Base-by-base conservation (phyloP, 2,113 vertebrate species). In the Nothobranchius furzeri region DNA sequence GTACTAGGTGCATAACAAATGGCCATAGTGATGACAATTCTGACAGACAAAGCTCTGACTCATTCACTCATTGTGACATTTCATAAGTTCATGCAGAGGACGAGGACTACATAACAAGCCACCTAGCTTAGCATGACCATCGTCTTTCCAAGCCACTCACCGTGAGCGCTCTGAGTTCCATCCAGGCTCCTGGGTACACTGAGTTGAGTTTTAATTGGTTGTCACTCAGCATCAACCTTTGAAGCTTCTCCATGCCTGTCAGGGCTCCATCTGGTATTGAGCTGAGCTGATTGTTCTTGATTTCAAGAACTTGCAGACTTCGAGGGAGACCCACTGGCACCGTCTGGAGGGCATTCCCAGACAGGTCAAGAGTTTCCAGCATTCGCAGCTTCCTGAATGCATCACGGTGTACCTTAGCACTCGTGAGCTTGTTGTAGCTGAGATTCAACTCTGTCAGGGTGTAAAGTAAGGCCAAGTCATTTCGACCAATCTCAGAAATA, bases 361-460 rank as follows among this genome's bases (percentile, higher is more conserved):
- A 99, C 64, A 99, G 83, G 75, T 98, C 96, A 69, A 99, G 89
- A 0, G 93, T 94, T 79, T 96, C 95, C 1, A 99, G 90, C 1
- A 93, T 60, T 9, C 96, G 94, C 68, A 98, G 86, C 86, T 98
- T 98, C 79, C 96, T 95, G 91, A 99, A 99, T 57, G 97, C 95
- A 0, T 98, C 96, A 0, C 93, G 93, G 87, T 98, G 96, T 62
- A 99, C 78, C 71, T 90, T 92, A 45, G 88, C 20, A 76, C 91
- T 97, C 54, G 92, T 96, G 80, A 99, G 92, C 77, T 94, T 95
- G 89, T 99, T 99, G 92, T 98, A 99, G 91, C 96, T 98, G 57
- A 99, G 94, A 87, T 99, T 99, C 70, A 99, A 93, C 86, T 99
- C 96, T 1, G 93, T 96, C 61, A 99, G 92, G 50, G 95, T 95